phyloP scores from a whole-genome alignment of 2,888 invertebrate species.

The Drosophila limbata region DNA sequence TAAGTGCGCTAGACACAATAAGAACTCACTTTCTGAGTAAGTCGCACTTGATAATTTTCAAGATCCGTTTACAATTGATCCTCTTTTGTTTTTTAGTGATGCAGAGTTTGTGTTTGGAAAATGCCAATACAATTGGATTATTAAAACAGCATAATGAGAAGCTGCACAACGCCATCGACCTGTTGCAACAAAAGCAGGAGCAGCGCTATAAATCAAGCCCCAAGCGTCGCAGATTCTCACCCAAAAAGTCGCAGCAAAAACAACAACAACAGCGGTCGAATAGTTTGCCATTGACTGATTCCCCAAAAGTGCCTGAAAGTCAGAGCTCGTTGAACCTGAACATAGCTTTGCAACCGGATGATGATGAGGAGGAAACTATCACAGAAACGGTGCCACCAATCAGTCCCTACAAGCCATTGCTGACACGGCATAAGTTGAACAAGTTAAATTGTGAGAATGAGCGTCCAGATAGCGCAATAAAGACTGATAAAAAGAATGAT shows the following conservation, averaged over 20 bases:
- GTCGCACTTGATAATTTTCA: constrained; percentile 1
- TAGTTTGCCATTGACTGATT: constrained; percentile 18
- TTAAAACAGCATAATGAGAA: constrained; percentile 66
- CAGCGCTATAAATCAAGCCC: constrained; percentile 24
- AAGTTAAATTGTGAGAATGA: constrained; percentile 60
- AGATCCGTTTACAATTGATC: constrained; percentile 34
- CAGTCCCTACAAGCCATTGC: constrained; percentile 62
- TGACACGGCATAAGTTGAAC: constrained; percentile 35
- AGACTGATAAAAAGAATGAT: constrained; percentile 1
- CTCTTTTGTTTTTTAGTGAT: constrained; percentile 47
- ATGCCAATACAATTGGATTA: constrained; percentile 31
- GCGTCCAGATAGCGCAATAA: constrained; percentile 30
- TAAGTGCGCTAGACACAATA: constrained; percentile 67
- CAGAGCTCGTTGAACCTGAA: constrained; percentile 76
- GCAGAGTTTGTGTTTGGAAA: constrained; percentile 46
- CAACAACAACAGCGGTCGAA: background rate
- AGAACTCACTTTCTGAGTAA: constrained; percentile 79
- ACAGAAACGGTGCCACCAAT: constrained; percentile 66
- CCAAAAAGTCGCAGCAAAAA: constrained; percentile 36
- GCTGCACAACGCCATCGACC: constrained; percentile 57
- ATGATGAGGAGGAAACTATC: constrained; percentile 66
- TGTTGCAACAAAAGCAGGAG: constrained; percentile 43
- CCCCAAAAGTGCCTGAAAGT: constrained; percentile 40
- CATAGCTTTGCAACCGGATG: constrained; percentile 70
- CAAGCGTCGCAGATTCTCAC: constrained; percentile 47